Base-by-base conservation (phyloP, 2,888 invertebrate species). In the Nomada goodeniana region DNA sequence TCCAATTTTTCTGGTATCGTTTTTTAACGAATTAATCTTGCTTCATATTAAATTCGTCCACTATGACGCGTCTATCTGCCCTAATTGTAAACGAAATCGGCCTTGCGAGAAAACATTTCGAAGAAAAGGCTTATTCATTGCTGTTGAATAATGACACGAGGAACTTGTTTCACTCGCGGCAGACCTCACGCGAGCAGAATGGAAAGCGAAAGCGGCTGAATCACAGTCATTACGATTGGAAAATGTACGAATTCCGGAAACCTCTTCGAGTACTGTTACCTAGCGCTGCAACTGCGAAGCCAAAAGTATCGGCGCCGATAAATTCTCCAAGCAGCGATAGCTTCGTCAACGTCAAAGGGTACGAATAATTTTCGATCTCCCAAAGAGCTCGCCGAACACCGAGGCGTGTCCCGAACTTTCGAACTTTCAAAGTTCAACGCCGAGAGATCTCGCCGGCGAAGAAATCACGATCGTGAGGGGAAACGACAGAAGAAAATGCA, bases 151-250 rank as follows among this genome's bases (percentile, higher is more conserved):
- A 71, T 20, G 52, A 70, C 13, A 20, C 29, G 47, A 13, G 13
- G 60, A 67, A 60, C 60, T 53, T 59, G 69, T 57, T 69, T 59
- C 69, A 11, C 78, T n/a, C 11, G 52, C 23, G n/a, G 29, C 29
- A 47, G 11, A 29, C 29, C 44, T 64, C 57, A 9, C 44, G 65
- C 60, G 60, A 26, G 47, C 64, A 44, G 57, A 71, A 29, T 55
- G 47, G 53, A 80, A 80, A 80, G 80, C 80, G 80, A 80, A 80
- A 80, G 80, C 61, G 65, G 20, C 64, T 65, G 79, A 80, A 80
- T 80, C 80, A 80, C 53, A 65, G 20, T 42, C 42, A 9, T 42
- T n/a, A 36, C 47, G 15, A 47, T 23, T 44, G 13, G 64, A 52
- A 67, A 71, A 61, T 18, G 18, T 2, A 60, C 23, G n/a, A 44